Evolutionary conservation across 2,888 invertebrate genomes (phyloP), one percentile per base, ranked within the genome.

Genomic region (Chalcis sispes): DNA sequence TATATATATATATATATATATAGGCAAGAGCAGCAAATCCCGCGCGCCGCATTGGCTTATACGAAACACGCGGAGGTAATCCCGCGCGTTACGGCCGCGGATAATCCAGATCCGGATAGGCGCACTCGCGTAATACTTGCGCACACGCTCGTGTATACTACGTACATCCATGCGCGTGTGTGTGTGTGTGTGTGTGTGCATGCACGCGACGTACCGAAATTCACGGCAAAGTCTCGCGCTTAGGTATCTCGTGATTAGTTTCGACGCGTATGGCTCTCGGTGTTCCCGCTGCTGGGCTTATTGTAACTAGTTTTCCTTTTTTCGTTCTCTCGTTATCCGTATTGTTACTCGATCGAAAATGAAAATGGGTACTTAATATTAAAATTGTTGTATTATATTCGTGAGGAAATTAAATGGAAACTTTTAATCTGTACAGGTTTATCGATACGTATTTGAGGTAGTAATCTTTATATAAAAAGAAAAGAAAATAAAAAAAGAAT

Each of bases 21-120:
- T 50, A 46, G 18, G 18, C 42, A 42, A 18, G 42, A 2, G 32
- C 1, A 18, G 18, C 13, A 40, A 61, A 25, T 42, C 25, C 40
- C 42, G 15, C 4, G 25, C 42, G n/a, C n/a, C n/a, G n/a, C n/a
- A n/a, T n/a, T n/a, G n/a, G n/a, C n/a, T n/a, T n/a, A 7, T 50
- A 32, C 56, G 42, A 15, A 62, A 29, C n/a, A n/a, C 15, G 54
- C 23, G 40, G 2, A 27, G 50, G 25, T 70, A 70, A 70, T 70
- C 70, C 70, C 10, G 36, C n/a, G n/a, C n/a, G n/a, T n/a, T 36
- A 8, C 25, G 56, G 32, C 52, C 27, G 29, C 58, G 70, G 70
- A 73, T 73, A 67, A 73, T 73, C 73, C 67, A 29, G 54, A 73
- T 73, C 32, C 67, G 52, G 56, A 58, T 50, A 69, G 46, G 36